Evolutionary conservation across 2,113 vertebrate genomes (phyloP).

Genomic region (Prinia subflava): DNA sequence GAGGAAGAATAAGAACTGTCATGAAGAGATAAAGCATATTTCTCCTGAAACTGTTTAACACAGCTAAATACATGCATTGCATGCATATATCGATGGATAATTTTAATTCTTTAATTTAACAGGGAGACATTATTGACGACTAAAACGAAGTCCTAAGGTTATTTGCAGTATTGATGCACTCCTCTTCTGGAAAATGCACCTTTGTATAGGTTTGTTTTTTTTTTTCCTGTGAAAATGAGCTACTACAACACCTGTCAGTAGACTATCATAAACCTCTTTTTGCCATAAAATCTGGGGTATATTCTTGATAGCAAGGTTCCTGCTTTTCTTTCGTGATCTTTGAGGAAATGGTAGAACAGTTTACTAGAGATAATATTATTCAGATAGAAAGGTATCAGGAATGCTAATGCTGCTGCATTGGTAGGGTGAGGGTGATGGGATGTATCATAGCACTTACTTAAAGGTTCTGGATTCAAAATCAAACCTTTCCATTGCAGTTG

Average conservation of each 20-base stretch:
- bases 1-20: not conserved
- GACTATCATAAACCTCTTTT: not conserved
- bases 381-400: not conserved
- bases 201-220: not conserved
- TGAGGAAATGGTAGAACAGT: not conserved
- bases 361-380: not conserved
- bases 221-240: not conserved
- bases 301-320: not conserved
- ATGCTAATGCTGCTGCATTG: not conserved
- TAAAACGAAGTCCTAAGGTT: not conserved
- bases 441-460: not conserved
- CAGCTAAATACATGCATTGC: not conserved
- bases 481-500: not conserved
- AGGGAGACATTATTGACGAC: too few relatives aligned
- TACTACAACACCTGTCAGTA: not conserved
- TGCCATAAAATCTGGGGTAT: not conserved
- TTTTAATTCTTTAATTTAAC: not conserved
- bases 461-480: not conserved
- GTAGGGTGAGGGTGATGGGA: not conserved
- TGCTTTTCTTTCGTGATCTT: not conserved
- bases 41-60: not conserved
- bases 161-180: not conserved
- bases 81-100: not conserved
- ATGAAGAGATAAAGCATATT: not conserved
- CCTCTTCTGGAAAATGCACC: not conserved